Conservation (phyloP, 1,140 invertebrate genomes). For the Neoseiulus cucumeris region DNA sequence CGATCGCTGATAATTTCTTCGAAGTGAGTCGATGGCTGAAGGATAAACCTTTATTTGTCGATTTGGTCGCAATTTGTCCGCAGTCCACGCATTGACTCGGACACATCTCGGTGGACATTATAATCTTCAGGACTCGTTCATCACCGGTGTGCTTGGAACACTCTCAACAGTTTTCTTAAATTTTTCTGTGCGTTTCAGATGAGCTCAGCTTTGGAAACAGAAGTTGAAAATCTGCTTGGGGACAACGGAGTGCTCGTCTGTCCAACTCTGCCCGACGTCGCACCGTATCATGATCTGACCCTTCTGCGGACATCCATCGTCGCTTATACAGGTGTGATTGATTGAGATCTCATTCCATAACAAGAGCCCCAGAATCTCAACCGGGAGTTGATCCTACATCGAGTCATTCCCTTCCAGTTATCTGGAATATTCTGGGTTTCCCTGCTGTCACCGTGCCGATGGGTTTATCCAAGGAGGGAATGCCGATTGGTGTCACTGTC, state of each 20-base stretch:
- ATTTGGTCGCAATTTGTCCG: no score
- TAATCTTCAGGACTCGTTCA: no score
- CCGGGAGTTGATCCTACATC: background rate
- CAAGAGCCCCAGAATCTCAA: no score
- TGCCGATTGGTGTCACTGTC: constrained; percentile 31
- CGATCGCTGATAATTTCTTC: no score
- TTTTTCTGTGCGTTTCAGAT: no score
- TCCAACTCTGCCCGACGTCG: background rate
- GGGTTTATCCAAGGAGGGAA: constrained; percentile 26
- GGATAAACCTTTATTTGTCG: no score
- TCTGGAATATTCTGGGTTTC: constrained; percentile 30
- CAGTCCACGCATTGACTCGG: no score
- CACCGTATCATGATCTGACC: background rate
- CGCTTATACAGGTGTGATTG: background rate
- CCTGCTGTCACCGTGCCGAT: constrained; percentile 30
- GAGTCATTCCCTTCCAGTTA: constrained; percentile 22
- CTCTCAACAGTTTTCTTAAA: no score
- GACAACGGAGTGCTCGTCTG: background rate
- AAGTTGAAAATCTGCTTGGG: background rate
- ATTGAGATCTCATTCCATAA: no score
- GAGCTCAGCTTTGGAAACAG: background rate
- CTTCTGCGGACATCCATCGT: background rate
- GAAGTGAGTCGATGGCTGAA: no score
- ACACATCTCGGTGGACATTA: no score
- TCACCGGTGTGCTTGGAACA: no score